Evolutionary conservation across 2,113 vertebrate genomes (phyloP).

Genomic region (Gasterosteus aculeatus): DNA sequence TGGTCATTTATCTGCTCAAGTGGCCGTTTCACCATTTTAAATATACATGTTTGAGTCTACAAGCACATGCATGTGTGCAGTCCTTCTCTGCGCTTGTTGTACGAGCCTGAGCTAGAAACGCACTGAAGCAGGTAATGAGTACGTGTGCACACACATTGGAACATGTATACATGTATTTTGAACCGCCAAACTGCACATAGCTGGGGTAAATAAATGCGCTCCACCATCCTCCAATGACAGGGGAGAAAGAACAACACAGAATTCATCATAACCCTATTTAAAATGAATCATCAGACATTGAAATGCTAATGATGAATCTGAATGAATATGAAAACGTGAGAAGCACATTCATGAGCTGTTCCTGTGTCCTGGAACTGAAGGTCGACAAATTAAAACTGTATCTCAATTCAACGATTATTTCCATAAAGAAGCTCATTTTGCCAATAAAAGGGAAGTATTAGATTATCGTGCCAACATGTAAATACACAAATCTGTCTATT

Average conservation of each 20-base stretch:
- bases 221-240: conserved; percentile 23
- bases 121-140: conserved; percentile 61
- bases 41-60: conserved; percentile 4
- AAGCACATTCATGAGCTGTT: too few species aligned
- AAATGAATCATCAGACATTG: conserved; percentile 20
- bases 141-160: conserved; percentile 47
- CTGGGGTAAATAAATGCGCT: conserved; percentile 48
- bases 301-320: conserved; percentile 30
- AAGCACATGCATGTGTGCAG: not conserved
- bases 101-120: conserved; percentile 26
- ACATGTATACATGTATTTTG: conserved; percentile 39
- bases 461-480: not conserved
- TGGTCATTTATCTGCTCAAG: conserved; percentile 36
- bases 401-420: not conserved
- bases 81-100: not conserved
- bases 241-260: not conserved
- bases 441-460: not conserved
- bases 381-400: not conserved
- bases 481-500: not conserved
- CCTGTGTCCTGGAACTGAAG: not conserved
- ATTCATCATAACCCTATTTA: not conserved
- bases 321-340: too few species aligned
- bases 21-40: conserved; percentile 41
- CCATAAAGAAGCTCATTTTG: conserved; percentile 4
- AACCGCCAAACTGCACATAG: conserved; percentile 45